Conservation (phyloP, 2,797 vertebrate genomes). For the Aulostomus chinensis region DNA sequence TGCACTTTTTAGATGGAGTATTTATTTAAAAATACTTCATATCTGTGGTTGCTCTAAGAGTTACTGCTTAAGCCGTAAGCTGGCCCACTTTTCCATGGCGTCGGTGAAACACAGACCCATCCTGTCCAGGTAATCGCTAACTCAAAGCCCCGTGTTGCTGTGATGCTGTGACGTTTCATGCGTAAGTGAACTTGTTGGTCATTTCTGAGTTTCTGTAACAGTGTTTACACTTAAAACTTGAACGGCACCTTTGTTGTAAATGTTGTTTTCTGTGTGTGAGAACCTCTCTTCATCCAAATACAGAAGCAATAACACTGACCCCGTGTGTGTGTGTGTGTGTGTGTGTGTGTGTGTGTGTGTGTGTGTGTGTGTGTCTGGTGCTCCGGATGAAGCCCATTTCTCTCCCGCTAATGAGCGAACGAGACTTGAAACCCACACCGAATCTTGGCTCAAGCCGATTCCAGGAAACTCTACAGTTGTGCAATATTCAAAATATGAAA, state of each 20-base stretch:
- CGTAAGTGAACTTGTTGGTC: constrained; percentile 31
- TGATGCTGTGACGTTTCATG: constrained; percentile 21
- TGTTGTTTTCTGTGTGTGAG: background rate
- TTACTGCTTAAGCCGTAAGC: constrained; percentile 15
- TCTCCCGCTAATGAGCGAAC: constrained; percentile 5
- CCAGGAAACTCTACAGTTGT: constrained; percentile 34
- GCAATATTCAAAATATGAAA: constrained; percentile 50
- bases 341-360: too few species aligned
- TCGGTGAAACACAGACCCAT: constrained; percentile 8
- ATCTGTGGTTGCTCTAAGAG: constrained; percentile 4
- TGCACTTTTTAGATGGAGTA: too few species aligned
- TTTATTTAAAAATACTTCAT: background rate
- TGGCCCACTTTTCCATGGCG: background rate
- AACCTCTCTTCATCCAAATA: constrained; percentile 9
- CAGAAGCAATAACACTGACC: constrained; percentile 53
- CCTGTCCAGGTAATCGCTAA: too few species aligned
- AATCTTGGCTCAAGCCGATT: constrained; percentile 2
- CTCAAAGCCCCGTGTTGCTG: constrained; percentile 24
- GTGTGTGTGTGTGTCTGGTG: constrained; percentile 16
- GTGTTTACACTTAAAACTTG: constrained; percentile 12
- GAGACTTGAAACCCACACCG: constrained; percentile 4
- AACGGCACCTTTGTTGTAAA: too few species aligned
- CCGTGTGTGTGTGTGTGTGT: too few species aligned
- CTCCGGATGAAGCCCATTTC: constrained; percentile 13
- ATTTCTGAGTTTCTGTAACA: constrained; percentile 29